Conservation (phyloP, 2,888 invertebrate species). For the Brassicogethes aeneus region DNA sequence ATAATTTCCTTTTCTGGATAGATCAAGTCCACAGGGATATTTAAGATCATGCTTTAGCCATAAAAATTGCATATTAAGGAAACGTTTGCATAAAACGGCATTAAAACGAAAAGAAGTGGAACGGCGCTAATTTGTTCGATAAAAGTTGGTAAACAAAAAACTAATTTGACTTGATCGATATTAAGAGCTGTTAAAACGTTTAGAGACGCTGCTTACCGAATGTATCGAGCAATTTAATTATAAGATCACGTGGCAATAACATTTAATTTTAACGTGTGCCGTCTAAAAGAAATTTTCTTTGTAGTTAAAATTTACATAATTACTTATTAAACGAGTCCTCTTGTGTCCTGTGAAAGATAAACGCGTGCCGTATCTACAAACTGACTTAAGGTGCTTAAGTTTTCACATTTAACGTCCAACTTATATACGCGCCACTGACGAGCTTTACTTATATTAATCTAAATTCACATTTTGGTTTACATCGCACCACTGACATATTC, state of each 20-base stretch:
- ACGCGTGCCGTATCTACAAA: constrained; percentile 25
- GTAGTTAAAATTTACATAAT: constrained; percentile 27
- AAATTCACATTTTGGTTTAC: constrained; percentile 18
- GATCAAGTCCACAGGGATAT: too few species aligned
- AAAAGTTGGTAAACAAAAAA: not conserved
- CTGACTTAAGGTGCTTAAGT: constrained; percentile 22
- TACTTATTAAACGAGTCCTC: constrained; percentile 25
- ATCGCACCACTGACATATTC: constrained; percentile 24
- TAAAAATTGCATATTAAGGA: too few species aligned
- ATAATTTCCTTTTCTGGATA: too few species aligned
- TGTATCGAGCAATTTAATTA: constrained; percentile 13
- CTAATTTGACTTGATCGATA: not conserved
- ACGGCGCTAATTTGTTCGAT: not conserved
- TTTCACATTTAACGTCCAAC: constrained; percentile 20
- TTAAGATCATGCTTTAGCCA: too few species aligned
- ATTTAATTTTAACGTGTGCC: constrained; percentile 20
- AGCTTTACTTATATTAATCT: constrained; percentile 26
- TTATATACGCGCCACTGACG: constrained; percentile 14
- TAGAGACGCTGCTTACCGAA: not conserved
- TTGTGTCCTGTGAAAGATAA: constrained; percentile 24
- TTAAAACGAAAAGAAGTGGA: not conserved
- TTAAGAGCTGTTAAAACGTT: not conserved
- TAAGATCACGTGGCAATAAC: constrained; percentile 16
- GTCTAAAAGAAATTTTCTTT: constrained; percentile 15
- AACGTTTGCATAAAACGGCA: not conserved